phyloP scores from a whole-genome alignment of 2,888 invertebrate species.

The Halocaridina rubra region DNA sequence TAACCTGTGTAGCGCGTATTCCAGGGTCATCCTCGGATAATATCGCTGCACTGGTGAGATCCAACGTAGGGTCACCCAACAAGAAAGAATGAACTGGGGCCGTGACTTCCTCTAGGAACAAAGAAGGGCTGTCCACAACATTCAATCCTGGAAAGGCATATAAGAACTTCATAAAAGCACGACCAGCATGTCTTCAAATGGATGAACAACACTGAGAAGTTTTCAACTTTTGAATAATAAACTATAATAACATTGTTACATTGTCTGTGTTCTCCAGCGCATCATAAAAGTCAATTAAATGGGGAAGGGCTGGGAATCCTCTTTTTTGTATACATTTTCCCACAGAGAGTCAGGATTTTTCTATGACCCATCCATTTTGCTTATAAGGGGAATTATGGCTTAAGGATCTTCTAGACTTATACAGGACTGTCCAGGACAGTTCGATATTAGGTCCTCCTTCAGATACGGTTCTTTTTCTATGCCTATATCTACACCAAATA shows the following conservation, averaged over 20 bases:
- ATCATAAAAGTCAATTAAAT: neutral
- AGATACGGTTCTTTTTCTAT: too few relatives aligned
- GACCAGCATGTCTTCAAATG: neutral
- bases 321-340: neutral
- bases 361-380: too few relatives aligned
- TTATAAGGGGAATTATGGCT: too few relatives aligned
- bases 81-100: slow-evolving; percentile 5
- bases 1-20: slow-evolving; percentile 48
- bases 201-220: neutral
- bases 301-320: neutral
- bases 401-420: too few relatives aligned
- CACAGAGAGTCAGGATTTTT: too few relatives aligned
- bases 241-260: neutral
- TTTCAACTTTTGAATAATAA: neutral
- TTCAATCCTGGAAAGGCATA: slow-evolving; percentile 38
- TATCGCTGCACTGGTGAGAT: slow-evolving; percentile 44
- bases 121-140: slow-evolving; percentile 22
- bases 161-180: too few relatives aligned
- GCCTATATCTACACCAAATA: too few relatives aligned
- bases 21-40: slow-evolving; percentile 55
- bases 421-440: too few relatives aligned
- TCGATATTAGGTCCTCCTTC: too few relatives aligned
- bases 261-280: neutral
- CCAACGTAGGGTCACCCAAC: slow-evolving; percentile 13
- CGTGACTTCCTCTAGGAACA: slow-evolving; percentile 33